Conservation (phyloP, 2,797 vertebrate species). For the Rhadinocentrus ornatus region DNA sequence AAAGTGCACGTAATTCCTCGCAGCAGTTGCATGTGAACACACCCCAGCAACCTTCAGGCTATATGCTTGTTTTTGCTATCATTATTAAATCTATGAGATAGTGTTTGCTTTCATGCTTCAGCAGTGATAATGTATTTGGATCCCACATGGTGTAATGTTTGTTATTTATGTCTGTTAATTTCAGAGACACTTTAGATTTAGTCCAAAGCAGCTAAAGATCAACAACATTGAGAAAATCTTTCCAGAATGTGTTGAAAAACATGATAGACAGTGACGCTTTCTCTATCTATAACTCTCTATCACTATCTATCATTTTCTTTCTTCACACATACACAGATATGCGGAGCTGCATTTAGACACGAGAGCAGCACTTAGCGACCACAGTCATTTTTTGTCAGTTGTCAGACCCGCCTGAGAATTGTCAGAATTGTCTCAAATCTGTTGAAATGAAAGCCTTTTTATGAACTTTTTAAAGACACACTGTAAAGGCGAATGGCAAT, state of each 20-base stretch:
- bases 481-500: not conserved
- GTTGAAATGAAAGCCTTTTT: slow-evolving; percentile 8
- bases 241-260: slow-evolving; percentile 5
- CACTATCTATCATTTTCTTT: no score
- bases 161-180: not conserved
- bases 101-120: not conserved
- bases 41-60: no score
- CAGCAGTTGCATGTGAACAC: no score
- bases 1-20: no score
- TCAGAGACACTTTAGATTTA: not conserved
- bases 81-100: not conserved
- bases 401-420: not conserved
- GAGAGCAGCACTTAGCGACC: not conserved
- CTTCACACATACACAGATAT: not conserved
- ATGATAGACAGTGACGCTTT: not conserved
- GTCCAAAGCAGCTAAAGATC: not conserved
- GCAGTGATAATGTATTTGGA: not conserved
- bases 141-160: not conserved
- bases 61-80: not conserved
- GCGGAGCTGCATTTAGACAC: not conserved
- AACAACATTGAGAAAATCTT: not conserved
- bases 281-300: slow-evolving; percentile 15
- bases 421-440: not conserved
- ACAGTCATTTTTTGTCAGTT: slow-evolving; percentile 3
- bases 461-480: not conserved